These are phyloP conservation scores for Eospalax fontanierii DNA, from an alignment of 2,797 vertebrate genomes.

Conservation along the genomic window DNA sequence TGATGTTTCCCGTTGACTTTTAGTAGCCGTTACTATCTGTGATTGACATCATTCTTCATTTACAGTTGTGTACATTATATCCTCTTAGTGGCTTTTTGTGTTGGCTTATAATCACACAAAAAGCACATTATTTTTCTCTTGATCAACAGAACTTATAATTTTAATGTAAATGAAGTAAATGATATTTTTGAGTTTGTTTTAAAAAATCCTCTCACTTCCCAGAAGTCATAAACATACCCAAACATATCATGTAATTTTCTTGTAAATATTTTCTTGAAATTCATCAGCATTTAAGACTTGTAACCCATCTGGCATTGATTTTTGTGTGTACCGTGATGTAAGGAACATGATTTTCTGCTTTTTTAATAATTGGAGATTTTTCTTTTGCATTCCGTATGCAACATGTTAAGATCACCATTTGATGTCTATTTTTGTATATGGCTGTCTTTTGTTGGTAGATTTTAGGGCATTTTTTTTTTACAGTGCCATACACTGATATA, in stretches of 20 bases:
- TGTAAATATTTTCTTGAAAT: neutral
- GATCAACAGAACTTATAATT: neutral
- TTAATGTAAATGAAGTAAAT: constrained; percentile 33
- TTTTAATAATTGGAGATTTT: neutral
- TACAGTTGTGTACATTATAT: neutral
- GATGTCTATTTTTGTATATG: neutral
- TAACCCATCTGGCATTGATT: neutral
- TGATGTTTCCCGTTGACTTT: constrained; percentile 19
- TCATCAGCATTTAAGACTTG: constrained; percentile 22
- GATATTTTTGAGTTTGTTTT: neutral
- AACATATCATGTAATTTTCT: neutral
- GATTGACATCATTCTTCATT: constrained; percentile 24
- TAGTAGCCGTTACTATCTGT: neutral
- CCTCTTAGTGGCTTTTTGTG: neutral
- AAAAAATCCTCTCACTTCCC: neutral
- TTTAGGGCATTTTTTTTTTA: constrained; percentile 2
- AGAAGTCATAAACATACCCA: constrained; percentile 4
- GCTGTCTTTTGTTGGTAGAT: neutral
- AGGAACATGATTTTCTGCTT: neutral
- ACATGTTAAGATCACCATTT: neutral
- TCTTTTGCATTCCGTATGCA: neutral
- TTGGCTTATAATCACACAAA: constrained; percentile 25
- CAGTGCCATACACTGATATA: neutral
- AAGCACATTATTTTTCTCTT: neutral
- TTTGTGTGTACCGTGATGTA: neutral